Conservation (phyloP, 2,113 vertebrate genomes). For the Chionomys nivalis region DNA sequence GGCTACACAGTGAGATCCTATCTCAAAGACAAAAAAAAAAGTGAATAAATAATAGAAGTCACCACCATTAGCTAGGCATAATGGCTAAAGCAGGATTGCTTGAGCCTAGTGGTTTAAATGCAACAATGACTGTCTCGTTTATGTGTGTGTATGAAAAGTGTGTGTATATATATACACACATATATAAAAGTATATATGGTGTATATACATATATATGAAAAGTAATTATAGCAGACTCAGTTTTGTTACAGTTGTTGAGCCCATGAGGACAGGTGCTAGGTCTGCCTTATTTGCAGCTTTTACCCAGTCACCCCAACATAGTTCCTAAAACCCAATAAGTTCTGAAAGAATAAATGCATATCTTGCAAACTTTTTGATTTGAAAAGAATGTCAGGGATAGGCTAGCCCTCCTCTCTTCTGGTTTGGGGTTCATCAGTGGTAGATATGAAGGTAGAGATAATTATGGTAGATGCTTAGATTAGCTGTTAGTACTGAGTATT, state of each 20-base stretch:
- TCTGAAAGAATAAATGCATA: background rate
- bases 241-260: background rate
- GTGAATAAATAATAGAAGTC: background rate
- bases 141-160: too few relatives aligned
- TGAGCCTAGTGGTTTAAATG: background rate
- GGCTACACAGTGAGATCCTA: background rate
- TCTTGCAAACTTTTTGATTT: background rate
- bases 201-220: too few relatives aligned
- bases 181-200: too few relatives aligned
- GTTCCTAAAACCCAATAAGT: background rate
- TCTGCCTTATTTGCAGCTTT: background rate
- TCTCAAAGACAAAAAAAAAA: background rate
- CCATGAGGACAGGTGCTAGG: background rate
- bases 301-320: background rate
- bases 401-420: background rate
- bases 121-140: background rate
- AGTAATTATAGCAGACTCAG: background rate
- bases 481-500: background rate
- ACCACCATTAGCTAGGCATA: background rate
- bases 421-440: background rate
- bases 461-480: background rate
- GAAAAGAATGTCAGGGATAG: background rate
- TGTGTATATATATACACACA: too few relatives aligned
- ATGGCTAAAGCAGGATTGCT: background rate
- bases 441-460: background rate